Base-by-base conservation (phyloP, 2,888 invertebrate species). In the Andrena haemorrhoa region DNA sequence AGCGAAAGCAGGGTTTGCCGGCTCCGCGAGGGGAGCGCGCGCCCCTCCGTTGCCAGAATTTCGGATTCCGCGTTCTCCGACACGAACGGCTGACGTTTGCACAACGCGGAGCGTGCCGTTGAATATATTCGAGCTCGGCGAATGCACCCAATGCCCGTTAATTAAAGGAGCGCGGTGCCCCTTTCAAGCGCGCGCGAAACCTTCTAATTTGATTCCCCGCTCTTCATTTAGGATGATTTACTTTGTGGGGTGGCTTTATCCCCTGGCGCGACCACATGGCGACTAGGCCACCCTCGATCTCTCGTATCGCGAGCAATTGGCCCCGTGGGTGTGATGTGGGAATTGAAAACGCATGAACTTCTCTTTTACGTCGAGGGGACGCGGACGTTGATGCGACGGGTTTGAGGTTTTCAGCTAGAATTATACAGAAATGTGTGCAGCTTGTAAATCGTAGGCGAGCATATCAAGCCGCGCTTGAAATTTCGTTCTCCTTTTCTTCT, bases 181-280 rank as follows among this genome's bases (percentile, higher is more conserved):
- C 51, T 75, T 75, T 2, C 41, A 7, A 47, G 4, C 16, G 7
- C 16, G 7, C 2, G 7, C 8, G 8, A 41, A 63, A 49, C 12
- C 64, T 58, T 41, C 33, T 23, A 61, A 63, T 61, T 71, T 23
- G 29, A 41, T 63, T 16, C 10, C 29, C 7, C 26, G 56, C 56
- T 26, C 3, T 56, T 56, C 23, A 26, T 26, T 23, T 56, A 23
- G 26, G 23, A 56, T 26, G 56, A 10, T 51, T 33, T 20, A 23
- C 31, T 6, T 10, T 3, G 23, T 16, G 16, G 6, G n/a, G 3
- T 10, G 29, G 0, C 10, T 69, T 35, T 29, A 12, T 1, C 5
- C 23, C 7, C 8, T 20, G 7, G 1, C 7, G 12, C 6, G 58
- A 41, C 63, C 63, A 16, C 23, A 2, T 7, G 29, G 5, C 41